These are phyloP conservation scores for Pristionchus arcanus DNA, from an alignment of 2,888 invertebrate species.

Conservation along the genomic window DNA sequence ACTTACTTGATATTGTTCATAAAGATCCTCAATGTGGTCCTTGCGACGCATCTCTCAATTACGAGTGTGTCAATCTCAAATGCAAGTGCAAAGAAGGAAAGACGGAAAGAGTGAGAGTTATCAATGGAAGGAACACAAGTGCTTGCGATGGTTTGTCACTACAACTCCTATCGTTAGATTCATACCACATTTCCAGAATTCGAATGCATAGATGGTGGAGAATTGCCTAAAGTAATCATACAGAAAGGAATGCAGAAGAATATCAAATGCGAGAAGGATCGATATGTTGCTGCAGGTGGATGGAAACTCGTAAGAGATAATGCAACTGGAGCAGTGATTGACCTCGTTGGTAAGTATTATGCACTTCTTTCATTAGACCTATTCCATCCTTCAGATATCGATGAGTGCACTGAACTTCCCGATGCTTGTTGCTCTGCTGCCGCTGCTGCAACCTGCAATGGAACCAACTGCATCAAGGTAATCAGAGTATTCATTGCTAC, in stretches of 20 bases:
- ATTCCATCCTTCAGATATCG: constrained; percentile 19
- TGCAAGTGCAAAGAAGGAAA: constrained; percentile 48
- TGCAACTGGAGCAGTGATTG: constrained; percentile 16
- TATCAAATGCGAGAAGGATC: not conserved
- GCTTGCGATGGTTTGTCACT: not conserved
- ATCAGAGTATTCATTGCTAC: not conserved
- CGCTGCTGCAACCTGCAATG: not conserved
- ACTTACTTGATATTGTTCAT: not conserved
- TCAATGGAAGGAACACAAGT: constrained; percentile 20
- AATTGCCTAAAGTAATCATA: not conserved
- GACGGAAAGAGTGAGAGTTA: not conserved
- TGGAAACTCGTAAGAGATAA: constrained; percentile 44
- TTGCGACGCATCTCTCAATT: constrained; percentile 21
- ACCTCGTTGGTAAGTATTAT: constrained; percentile 40
- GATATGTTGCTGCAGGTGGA: not conserved
- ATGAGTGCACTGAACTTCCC: not conserved
- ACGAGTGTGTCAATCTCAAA: constrained; percentile 37
- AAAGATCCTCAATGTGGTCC: constrained; percentile 25
- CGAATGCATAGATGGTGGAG: constrained; percentile 16
- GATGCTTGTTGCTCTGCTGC: not conserved
- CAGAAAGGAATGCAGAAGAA: not conserved
- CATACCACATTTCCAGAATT: not conserved
- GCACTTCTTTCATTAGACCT: not conserved
- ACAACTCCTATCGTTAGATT: not conserved
- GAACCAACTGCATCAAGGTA: constrained; percentile 26